Conservation (phyloP, 2,888 invertebrate species). For the Ophioninae sp. region DNA sequence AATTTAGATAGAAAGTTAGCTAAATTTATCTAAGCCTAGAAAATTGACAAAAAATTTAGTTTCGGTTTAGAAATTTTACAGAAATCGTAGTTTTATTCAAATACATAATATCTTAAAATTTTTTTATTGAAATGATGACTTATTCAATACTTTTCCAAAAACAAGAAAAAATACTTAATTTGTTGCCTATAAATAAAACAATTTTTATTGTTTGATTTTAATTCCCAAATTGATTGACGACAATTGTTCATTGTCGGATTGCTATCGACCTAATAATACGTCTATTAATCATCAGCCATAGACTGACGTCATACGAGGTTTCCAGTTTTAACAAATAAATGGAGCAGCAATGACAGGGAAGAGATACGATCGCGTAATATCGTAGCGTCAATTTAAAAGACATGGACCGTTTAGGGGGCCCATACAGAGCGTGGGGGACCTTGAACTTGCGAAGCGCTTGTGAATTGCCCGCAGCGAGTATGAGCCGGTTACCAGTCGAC, state of each 20-base stretch:
- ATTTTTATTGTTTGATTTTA: no score
- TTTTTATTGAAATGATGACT: no score
- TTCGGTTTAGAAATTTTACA: no score
- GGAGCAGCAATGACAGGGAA: neutral
- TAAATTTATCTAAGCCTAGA: no score
- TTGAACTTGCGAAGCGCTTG: constrained; percentile 44
- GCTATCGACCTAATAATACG: constrained; percentile 8
- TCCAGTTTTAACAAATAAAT: constrained; percentile 18
- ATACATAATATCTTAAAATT: no score
- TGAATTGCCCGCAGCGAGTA: constrained; percentile 13
- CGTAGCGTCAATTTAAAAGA: constrained; percentile 42
- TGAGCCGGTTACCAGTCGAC: neutral
- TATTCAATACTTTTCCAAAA: no score
- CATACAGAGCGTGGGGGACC: constrained; percentile 23
- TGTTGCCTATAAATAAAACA: no score
- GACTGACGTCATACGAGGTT: constrained; percentile 9
- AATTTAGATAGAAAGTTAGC: no score
- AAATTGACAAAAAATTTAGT: no score
- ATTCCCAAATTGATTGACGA: neutral
- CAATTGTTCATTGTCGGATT: neutral
- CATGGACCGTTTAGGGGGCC: constrained; percentile 29
- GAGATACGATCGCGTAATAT: constrained; percentile 40
- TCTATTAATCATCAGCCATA: constrained; percentile 3
- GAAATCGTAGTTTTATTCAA: no score
- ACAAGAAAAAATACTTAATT: no score